These are phyloP conservation scores for Myotis pilosus DNA, from an alignment of 2,797 vertebrate genomes.

Conservation along the genomic window DNA sequence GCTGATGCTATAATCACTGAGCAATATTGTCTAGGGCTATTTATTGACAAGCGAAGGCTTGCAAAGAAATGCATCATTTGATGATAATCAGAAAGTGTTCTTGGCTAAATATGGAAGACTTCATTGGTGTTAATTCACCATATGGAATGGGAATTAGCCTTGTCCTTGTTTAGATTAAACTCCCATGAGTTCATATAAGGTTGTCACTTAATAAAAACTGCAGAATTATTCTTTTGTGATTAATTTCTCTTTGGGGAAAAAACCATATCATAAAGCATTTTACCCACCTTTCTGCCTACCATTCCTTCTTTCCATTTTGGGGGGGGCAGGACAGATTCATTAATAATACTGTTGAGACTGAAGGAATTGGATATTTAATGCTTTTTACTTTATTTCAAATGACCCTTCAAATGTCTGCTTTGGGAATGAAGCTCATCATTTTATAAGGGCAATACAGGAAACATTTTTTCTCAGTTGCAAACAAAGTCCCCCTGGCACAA, in stretches of 20 bases:
- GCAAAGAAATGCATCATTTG: neutral
- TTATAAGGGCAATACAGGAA: constrained; percentile 76
- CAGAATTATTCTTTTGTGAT: constrained; percentile 22
- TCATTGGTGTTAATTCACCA: constrained; percentile 26
- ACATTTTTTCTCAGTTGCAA: constrained; percentile 76
- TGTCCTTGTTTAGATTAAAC: constrained; percentile 13
- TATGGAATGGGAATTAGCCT: neutral
- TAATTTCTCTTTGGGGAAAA: constrained; percentile 32
- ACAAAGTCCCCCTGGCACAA: constrained; percentile 74
- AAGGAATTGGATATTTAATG: constrained; percentile 18
- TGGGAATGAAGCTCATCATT: constrained; percentile 74
- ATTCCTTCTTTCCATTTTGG: constrained; percentile 12
- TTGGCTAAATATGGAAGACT: constrained; percentile 32
- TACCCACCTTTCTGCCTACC: neutral
- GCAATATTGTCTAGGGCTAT: too few species aligned
- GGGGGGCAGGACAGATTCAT: neutral
- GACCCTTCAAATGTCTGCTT: constrained; percentile 70
- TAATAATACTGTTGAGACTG: neutral
- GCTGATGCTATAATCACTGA: too few species aligned
- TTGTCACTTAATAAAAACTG: constrained; percentile 45
- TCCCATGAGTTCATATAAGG: neutral
- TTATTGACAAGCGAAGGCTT: neutral
- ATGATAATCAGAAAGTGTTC: neutral
- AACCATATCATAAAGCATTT: constrained; percentile 40
- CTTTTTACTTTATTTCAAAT: constrained; percentile 72